These are phyloP conservation scores for Empidonax alnorum DNA, from an alignment of 2,113 vertebrate genomes.

Conservation along the genomic window DNA sequence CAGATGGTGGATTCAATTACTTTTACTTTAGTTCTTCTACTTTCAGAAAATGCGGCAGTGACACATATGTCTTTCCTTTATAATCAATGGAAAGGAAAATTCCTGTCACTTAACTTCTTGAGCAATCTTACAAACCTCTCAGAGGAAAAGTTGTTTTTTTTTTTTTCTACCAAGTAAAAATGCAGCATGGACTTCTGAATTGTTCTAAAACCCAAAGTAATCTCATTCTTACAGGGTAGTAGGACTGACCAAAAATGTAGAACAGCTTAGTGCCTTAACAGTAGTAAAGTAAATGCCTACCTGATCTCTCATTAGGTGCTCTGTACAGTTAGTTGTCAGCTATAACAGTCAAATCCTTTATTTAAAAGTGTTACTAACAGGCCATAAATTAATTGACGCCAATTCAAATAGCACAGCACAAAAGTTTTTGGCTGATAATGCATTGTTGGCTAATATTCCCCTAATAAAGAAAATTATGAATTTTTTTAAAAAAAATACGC, in stretches of 20 bases:
- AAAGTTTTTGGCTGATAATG: neutral
- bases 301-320: neutral
- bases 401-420: neutral
- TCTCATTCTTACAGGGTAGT: neutral
- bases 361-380: neutral
- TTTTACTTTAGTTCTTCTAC: neutral
- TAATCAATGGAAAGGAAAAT: neutral
- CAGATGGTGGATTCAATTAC: neutral
- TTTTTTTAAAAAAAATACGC: neutral
- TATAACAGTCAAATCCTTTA: neutral
- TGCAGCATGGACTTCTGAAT: neutral
- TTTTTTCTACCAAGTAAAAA: neutral
- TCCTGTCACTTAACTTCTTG: neutral
- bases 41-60: neutral
- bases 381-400: neutral
- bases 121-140: neutral
- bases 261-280: neutral
- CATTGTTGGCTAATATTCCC: neutral
- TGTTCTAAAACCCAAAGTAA: neutral
- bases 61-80: neutral
- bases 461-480: neutral
- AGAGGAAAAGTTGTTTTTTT: neutral
- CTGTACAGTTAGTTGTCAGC: neutral
- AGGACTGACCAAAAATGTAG: neutral
- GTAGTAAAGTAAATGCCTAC: neutral